A percentile compares a stretch with the other conserved stretches of the same genome.
These are phyloP conservation scores for Rattus rattus DNA, from an alignment of 2,113 vertebrate species.

Conservation along the genomic window DNA sequence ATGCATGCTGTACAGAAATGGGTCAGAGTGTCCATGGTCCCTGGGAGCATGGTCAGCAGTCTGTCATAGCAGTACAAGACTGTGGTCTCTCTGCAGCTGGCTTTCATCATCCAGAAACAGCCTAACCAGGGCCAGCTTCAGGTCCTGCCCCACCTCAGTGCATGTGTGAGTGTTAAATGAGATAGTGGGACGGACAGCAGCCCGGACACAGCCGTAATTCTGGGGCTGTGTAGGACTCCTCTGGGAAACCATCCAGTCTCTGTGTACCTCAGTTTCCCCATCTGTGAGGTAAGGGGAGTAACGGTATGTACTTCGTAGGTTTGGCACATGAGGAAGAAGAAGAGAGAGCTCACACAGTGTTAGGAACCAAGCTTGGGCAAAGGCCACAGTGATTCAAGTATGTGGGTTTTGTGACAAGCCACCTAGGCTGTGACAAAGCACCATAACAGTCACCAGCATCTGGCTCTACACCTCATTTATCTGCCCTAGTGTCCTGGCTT, in stretches of 20 bases:
- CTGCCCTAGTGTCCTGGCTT: too few species aligned
- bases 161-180: not conserved
- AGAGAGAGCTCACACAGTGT: not conserved
- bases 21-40: not conserved
- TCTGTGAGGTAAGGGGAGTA: not conserved
- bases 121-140: not conserved
- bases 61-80: not conserved
- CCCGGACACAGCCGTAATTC: not conserved
- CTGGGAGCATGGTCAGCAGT: not conserved
- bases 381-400: not conserved
- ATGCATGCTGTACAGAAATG: not conserved
- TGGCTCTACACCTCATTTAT: not conserved
- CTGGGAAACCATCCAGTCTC: not conserved
- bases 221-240: not conserved
- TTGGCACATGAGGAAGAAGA: not conserved
- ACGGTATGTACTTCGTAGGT: rapidly evolving
- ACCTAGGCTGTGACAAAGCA: not conserved
- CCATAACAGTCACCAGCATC: not conserved
- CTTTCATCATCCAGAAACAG: not conserved
- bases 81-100: not conserved
- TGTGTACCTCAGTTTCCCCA: slow-evolving; percentile 17
- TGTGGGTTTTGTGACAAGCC: not conserved
- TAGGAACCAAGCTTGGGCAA: not conserved
- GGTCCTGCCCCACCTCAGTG: rapidly evolving
- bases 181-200: rapidly evolving